phyloP scores from a whole-genome alignment of 2,797 vertebrate species.

The Hydrolagus colliei region DNA sequence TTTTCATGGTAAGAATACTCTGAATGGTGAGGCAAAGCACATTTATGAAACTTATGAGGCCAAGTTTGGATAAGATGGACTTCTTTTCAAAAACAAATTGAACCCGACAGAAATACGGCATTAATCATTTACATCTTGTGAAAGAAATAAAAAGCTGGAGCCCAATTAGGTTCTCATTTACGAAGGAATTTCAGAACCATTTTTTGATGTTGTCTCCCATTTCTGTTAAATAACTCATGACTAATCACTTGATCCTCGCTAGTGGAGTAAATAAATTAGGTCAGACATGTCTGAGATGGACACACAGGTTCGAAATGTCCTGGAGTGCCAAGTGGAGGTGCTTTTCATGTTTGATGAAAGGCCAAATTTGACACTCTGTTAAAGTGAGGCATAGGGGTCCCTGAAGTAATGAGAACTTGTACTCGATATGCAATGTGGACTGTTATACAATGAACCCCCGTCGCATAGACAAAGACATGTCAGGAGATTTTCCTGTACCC shows the following conservation, averaged over 20 bases:
- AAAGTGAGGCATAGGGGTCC: background rate
- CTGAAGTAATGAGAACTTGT: background rate
- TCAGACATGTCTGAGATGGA: background rate
- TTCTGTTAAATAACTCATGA: background rate
- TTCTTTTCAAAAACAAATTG: background rate
- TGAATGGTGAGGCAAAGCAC: background rate
- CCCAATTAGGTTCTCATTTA: background rate
- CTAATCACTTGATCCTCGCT: background rate
- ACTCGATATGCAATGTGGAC: background rate
- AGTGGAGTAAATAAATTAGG: background rate
- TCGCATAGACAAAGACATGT: no score
- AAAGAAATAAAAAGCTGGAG: background rate
- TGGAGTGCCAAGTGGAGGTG: background rate
- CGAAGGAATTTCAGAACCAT: background rate
- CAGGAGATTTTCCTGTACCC: no score
- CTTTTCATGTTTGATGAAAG: background rate
- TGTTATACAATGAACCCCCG: no score
- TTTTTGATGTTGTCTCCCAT: background rate
- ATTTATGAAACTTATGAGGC: background rate
- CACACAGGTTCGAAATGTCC: background rate
- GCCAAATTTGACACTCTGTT: constrained; percentile 6
- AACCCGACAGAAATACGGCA: background rate
- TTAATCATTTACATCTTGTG: background rate
- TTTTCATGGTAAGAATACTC: background rate
- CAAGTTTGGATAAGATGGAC: background rate